phyloP scores from a whole-genome alignment of 2,797 vertebrate species.

The Brotula barbata region DNA sequence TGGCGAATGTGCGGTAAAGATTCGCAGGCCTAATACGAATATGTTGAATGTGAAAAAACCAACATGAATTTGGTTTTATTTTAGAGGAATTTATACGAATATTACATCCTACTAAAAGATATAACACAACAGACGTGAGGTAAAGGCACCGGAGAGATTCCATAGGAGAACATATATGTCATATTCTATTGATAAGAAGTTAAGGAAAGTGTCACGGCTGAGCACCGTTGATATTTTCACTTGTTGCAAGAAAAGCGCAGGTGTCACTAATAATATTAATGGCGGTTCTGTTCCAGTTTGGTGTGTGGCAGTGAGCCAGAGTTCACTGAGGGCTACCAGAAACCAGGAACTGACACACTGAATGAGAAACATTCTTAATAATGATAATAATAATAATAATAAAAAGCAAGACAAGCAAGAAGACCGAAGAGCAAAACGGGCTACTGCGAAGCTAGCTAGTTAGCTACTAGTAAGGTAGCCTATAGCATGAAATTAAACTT shows the following conservation, averaged over 20 bases:
- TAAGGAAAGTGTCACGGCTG: not conserved
- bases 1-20: slow-evolving; percentile 20
- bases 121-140: not conserved
- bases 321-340: not conserved
- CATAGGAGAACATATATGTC: not conserved
- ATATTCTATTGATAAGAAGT: not conserved
- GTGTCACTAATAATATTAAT: no score
- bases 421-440: no score
- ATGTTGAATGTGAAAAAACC: not conserved
- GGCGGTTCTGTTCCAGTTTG: not conserved
- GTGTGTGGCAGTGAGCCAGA: not conserved
- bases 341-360: not conserved
- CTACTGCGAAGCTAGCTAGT: no score
- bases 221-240: not conserved
- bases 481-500: no score
- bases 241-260: not conserved
- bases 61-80: not conserved
- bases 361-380: no score
- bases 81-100: not conserved
- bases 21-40: not conserved
- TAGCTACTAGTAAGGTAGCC: no score
- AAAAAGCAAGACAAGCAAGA: no score
- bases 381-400: no score
- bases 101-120: not conserved
- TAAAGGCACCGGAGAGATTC: not conserved